A percentile compares a stretch with the other conserved stretches of the same genome.
These are phyloP conservation scores for Vicugna pacos DNA, from an alignment of 2,113 vertebrate species.

Conservation along the genomic window DNA sequence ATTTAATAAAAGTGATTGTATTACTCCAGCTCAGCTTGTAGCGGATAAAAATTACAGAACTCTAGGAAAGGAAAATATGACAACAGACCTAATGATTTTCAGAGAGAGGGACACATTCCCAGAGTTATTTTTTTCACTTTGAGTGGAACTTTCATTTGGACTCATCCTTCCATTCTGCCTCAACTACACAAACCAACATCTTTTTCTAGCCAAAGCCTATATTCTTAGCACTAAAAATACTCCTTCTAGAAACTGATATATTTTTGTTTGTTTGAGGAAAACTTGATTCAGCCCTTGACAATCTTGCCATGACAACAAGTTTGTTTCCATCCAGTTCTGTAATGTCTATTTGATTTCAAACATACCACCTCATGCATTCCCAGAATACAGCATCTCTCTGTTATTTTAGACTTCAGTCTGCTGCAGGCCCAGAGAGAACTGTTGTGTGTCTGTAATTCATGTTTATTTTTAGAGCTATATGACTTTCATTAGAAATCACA, in stretches of 20 bases:
- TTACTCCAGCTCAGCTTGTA: background rate
- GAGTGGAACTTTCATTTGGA: background rate
- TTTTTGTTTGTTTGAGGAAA: background rate
- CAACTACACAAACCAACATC: background rate
- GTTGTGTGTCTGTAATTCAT: constrained; percentile 25
- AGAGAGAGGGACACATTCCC: background rate
- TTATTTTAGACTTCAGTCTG: constrained; percentile 58
- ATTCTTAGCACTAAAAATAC: background rate
- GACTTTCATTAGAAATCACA: constrained; percentile 72
- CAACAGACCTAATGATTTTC: background rate
- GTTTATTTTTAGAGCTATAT: constrained; percentile 71
- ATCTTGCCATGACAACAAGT: background rate
- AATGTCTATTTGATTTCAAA: constrained; percentile 45
- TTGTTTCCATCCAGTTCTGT: constrained; percentile 38
- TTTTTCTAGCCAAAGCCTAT: background rate
- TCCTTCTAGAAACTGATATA: background rate
- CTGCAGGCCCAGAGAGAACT: background rate
- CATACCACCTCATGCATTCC: background rate
- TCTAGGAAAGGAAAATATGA: background rate
- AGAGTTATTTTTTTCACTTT: background rate
- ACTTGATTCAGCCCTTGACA: background rate
- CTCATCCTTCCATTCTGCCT: background rate
- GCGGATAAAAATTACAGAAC: background rate
- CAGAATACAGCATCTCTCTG: background rate
- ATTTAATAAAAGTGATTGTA: background rate